Percentiles rank a stretch among this genome's conserved stretches.
Conservation (phyloP, 2,888 invertebrate genomes). For the Tillus elongatus region DNA sequence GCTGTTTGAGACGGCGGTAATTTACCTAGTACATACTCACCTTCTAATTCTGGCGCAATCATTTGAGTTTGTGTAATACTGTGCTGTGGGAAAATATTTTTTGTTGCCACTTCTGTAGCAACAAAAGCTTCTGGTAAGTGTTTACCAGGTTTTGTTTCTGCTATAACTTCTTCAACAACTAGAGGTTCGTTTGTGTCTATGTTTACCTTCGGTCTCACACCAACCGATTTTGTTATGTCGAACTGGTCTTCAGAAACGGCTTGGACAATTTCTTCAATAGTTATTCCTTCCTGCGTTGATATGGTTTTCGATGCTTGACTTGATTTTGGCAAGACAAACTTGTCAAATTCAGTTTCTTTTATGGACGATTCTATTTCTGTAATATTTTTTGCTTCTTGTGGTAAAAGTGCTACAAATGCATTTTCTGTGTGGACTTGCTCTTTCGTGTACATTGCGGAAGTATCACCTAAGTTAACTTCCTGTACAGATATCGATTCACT, state of each 20-base stretch:
- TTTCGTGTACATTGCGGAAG: constrained; percentile 34
- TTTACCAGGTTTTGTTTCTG: constrained; percentile 65
- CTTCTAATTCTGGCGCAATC: constrained; percentile 61
- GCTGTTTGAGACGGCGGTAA: constrained; percentile 55
- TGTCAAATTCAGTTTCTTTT: constrained; percentile 51
- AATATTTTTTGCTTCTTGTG: constrained; percentile 59
- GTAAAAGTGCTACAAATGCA: constrained; percentile 49
- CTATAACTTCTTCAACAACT: constrained; percentile 57
- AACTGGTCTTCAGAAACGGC: constrained; percentile 53
- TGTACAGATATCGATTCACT: constrained; percentile 44
- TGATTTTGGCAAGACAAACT: constrained; percentile 41
- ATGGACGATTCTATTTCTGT: constrained; percentile 52
- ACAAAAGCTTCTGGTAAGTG: constrained; percentile 72
- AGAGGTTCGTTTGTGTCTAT: constrained; percentile 56
- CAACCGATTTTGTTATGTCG: constrained; percentile 42
- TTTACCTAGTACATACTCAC: constrained; percentile 49
- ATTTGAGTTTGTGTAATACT: constrained; percentile 57
- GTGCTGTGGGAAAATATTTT: constrained; percentile 56
- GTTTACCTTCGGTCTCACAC: constrained; percentile 51
- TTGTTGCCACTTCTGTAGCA: constrained; percentile 65
- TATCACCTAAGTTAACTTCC: constrained; percentile 39
- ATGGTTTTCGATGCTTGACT: constrained; percentile 50
- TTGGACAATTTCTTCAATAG: constrained; percentile 54
- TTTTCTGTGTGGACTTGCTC: constrained; percentile 39
- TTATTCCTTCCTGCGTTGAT: constrained; percentile 54